Conservation (phyloP, 1,140 invertebrate genomes). For the Paraescarpia echinospica region DNA sequence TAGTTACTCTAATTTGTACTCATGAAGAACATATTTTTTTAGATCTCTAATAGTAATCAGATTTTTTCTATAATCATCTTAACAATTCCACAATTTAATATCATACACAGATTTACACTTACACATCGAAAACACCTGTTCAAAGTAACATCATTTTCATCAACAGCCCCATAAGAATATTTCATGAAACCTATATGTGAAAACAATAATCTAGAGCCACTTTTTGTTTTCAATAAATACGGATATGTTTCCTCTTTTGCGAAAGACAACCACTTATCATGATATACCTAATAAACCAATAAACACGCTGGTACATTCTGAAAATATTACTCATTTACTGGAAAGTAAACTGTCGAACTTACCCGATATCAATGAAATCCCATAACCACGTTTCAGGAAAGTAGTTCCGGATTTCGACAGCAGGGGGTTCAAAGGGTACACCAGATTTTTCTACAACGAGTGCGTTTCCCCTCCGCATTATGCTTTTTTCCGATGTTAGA, state of each 20-base stretch:
- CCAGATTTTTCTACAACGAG: background rate
- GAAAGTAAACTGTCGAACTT: constrained; percentile 33
- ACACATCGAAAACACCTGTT: too few relatives aligned
- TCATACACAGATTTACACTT: too few relatives aligned
- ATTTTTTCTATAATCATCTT: too few relatives aligned
- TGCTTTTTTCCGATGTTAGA: background rate
- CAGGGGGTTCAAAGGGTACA: constrained; percentile 21
- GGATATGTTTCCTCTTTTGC: too few relatives aligned
- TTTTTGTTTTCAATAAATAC: background rate
- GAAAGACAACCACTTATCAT: background rate
- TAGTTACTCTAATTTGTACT: too few relatives aligned
- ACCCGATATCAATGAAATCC: constrained; percentile 64
- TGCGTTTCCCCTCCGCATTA: background rate
- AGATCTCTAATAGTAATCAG: too few relatives aligned
- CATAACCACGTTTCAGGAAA: constrained; percentile 75
- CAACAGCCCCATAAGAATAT: background rate
- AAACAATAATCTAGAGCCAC: background rate
- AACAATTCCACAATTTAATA: too few relatives aligned
- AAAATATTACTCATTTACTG: background rate
- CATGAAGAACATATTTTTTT: too few relatives aligned
- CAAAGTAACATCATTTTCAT: too few relatives aligned
- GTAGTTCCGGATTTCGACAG: constrained; percentile 60
- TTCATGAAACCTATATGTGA: background rate
- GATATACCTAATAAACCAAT: background rate
- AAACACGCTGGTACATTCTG: background rate